Conservation (phyloP, 2,888 invertebrate species). For the Nephrotoma guestfalica region DNA sequence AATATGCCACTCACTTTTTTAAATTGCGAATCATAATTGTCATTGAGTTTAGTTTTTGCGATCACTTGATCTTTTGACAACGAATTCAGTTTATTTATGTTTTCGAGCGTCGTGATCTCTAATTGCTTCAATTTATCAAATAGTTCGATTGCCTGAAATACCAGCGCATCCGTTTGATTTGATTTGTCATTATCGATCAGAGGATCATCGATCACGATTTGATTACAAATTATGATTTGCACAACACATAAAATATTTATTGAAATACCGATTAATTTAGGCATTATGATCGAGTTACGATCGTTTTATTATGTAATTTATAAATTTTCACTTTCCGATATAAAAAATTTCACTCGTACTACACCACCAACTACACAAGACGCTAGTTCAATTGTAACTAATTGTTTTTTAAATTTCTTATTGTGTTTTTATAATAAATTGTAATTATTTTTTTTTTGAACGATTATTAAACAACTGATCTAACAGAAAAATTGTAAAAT, state of each 20-base stretch:
- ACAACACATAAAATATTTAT: not conserved
- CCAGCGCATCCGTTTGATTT: not conserved
- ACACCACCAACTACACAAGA: not conserved
- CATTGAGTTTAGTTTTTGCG: not conserved
- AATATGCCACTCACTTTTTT: not conserved
- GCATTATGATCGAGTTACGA: not conserved
- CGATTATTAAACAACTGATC: no score
- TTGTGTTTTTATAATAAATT: not conserved
- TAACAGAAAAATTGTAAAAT: not conserved
- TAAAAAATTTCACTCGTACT: not conserved
- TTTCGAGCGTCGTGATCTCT: not conserved
- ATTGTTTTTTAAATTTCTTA: not conserved
- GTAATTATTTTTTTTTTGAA: not conserved
- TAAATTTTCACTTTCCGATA: not conserved
- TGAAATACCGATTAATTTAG: not conserved
- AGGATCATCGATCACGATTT: not conserved
- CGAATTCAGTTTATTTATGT: not conserved
- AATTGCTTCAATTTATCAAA: not conserved
- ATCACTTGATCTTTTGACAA: not conserved
- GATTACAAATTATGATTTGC: not conserved
- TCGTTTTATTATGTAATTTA: not conserved
- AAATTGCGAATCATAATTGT: not conserved
- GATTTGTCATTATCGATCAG: not conserved
- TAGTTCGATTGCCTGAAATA: not conserved
- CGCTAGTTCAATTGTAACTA: not conserved